These are phyloP conservation scores for Xiphophorus hellerii DNA, from an alignment of 2,113 vertebrate species.

Conservation along the genomic window DNA sequence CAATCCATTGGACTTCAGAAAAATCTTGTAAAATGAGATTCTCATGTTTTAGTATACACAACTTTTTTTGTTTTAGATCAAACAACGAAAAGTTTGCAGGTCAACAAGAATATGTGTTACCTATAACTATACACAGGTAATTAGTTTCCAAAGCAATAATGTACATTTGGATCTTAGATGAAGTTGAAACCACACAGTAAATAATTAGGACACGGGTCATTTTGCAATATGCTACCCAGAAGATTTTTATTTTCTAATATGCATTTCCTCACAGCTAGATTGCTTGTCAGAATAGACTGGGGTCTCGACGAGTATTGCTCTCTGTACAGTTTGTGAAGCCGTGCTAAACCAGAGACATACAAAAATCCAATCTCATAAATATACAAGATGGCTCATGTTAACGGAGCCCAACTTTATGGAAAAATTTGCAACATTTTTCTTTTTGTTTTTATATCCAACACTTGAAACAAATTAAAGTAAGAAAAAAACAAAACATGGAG, in stretches of 20 bases:
- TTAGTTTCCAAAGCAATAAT: conserved; percentile 70
- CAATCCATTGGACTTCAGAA: conserved; percentile 68
- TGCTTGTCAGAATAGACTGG: conserved; percentile 56
- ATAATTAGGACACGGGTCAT: conserved; percentile 71
- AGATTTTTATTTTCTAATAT: conserved; percentile 69
- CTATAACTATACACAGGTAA: conserved; percentile 72
- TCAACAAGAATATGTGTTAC: conserved; percentile 61
- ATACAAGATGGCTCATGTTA: conserved; percentile 62
- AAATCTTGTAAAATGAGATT: conserved; percentile 73
- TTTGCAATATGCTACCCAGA: conserved; percentile 68
- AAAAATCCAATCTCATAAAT: conserved; percentile 61
- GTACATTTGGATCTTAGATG: conserved; percentile 65
- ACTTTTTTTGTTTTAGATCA: conserved; percentile 46
- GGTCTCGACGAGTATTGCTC: conserved; percentile 64
- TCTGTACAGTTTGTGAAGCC: conserved; percentile 69
- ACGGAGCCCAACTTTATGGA: conserved; percentile 52
- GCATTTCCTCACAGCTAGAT: conserved; percentile 63
- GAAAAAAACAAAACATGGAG: conserved; percentile 38
- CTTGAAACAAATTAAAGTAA: conserved; percentile 53
- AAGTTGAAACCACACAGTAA: conserved; percentile 56
- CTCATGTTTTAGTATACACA: conserved; percentile 75
- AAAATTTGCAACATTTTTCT: conserved; percentile 53
- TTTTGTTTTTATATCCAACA: conserved; percentile 44
- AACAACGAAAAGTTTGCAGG: conserved; percentile 64
- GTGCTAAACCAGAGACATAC: conserved; percentile 59